Conservation (phyloP, 2,888 invertebrate genomes). For the Hybos culiciformis region DNA sequence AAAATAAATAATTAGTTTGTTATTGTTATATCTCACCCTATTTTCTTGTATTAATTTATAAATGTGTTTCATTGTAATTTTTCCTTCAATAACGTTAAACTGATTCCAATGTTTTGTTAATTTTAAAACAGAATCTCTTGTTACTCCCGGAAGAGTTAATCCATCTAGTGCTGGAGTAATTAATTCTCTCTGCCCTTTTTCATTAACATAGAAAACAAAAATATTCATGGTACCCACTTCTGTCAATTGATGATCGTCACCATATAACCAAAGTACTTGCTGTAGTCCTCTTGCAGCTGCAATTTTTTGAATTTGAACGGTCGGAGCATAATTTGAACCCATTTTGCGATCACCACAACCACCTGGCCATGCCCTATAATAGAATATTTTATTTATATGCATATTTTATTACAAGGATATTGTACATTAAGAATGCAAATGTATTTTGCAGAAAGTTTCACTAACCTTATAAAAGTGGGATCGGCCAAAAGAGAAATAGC, state of each 20-base stretch:
- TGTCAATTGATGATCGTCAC: slow-evolving; percentile 81
- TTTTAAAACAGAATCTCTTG: slow-evolving; percentile 73
- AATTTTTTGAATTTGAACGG: slow-evolving; percentile 68
- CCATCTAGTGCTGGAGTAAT: slow-evolving; percentile 89
- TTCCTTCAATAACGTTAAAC: slow-evolving; percentile 65
- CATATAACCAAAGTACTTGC: slow-evolving; percentile 94
- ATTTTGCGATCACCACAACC: slow-evolving; percentile 92
- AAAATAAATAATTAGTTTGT: no score
- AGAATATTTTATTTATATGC: no score
- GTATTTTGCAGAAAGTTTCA: no score
- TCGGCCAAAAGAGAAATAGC: slow-evolving; percentile 86
- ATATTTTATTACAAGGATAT: no score
- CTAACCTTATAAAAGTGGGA: slow-evolving; percentile 47
- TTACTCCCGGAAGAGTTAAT: slow-evolving; percentile 89
- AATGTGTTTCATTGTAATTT: slow-evolving; percentile 73
- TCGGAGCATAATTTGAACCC: slow-evolving; percentile 87
- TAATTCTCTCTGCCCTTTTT: slow-evolving; percentile 82
- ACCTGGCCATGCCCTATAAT: slow-evolving; percentile 82
- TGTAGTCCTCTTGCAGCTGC: slow-evolving; percentile 66
- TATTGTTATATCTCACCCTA: slow-evolving; percentile 57
- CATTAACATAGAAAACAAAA: slow-evolving; percentile 75
- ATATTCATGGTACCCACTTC: slow-evolving; percentile 99
- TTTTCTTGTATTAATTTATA: slow-evolving; percentile 59
- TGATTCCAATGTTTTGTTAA: slow-evolving; percentile 74
- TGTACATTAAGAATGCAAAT: no score